Conservation (phyloP, 2,888 invertebrate genomes). For the Anthophora plumipes region DNA sequence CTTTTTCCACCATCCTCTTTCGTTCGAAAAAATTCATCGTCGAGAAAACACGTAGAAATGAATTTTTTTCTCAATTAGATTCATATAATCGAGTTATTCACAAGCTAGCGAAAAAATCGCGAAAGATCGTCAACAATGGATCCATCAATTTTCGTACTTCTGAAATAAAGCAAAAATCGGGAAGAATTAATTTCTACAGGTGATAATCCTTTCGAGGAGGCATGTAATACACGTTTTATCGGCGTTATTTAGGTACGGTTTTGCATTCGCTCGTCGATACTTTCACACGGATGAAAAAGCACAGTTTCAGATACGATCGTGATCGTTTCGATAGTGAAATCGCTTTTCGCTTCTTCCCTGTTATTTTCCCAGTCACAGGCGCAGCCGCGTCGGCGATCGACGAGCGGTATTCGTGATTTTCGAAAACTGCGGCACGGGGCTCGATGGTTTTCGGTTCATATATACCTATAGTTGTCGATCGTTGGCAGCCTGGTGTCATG, state of each 20-base stretch:
- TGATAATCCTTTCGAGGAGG: too few relatives aligned
- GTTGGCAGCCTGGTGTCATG: constrained; percentile 49
- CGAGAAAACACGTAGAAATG: too few relatives aligned
- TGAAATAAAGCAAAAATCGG: too few relatives aligned
- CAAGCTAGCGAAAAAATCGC: too few relatives aligned
- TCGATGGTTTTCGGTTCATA: constrained; percentile 47
- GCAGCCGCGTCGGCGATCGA: background rate
- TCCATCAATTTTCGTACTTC: too few relatives aligned
- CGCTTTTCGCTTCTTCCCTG: background rate
- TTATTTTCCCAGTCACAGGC: background rate
- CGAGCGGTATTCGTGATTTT: background rate
- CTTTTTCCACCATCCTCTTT: background rate
- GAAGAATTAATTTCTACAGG: background rate
- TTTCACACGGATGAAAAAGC: background rate
- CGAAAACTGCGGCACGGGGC: constrained; percentile 5
- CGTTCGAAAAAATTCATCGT: background rate
- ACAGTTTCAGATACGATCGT: background rate
- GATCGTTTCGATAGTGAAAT: constrained; percentile 22
- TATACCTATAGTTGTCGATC: constrained; percentile 57
- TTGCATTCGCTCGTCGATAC: background rate
- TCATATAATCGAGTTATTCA: too few relatives aligned
- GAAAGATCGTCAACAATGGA: too few relatives aligned
- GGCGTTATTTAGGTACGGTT: background rate
- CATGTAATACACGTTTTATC: background rate
- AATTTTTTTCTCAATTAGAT: too few relatives aligned